Evolutionary conservation across 2,888 invertebrate genomes (phyloP), one percentile per base, ranked within the genome.

Genomic region (Cataglyphis livida): DNA sequence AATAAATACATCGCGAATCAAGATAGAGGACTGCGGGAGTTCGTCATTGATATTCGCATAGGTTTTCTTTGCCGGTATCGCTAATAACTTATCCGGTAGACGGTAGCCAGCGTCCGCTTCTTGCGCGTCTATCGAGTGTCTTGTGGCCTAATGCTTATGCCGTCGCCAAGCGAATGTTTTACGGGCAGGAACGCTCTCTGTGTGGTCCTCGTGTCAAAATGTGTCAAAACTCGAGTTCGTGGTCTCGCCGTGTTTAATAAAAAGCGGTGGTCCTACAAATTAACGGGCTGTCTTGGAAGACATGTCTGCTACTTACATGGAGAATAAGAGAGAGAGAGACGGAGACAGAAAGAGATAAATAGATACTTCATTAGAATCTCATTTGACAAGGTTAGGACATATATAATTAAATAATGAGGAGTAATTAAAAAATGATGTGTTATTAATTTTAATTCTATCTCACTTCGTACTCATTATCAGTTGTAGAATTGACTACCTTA

Each of bases 181-280:
- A 79, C 92, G 93, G 91, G 85, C 91, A 88, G 90, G 87, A 81
- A 82, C 93, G 88, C 90, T 89, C 91, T 94, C 91, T 94, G 94
- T 94, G 94, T 94, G 94, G 94, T 94, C 94, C 92, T 90, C 90
- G 93, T 93, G 93, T 94, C 94, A 94, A 94, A 94, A 94, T 94
- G 94, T 94, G 94, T 94, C 94, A 94, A 94, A 94, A 94, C 93
- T 94, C 92, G 91, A 93, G 93, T 93, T 93, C 91, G 88, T 85
- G 87, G 86, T 87, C 90, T 87, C 89, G 86, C 82, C 84, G 90
- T 64, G 70, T 71, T 62, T 21, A 25, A 81, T 87, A 93, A 93
- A 93, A 93, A 93, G 90, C 87, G 90, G 86, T 91, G 87, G 88
- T 86, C 82, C 90, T 90, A 93, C 92, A 93, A 93, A 93, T 93